Conservation (phyloP, 2,113 vertebrate genomes). For the Emydura subglobosa region DNA sequence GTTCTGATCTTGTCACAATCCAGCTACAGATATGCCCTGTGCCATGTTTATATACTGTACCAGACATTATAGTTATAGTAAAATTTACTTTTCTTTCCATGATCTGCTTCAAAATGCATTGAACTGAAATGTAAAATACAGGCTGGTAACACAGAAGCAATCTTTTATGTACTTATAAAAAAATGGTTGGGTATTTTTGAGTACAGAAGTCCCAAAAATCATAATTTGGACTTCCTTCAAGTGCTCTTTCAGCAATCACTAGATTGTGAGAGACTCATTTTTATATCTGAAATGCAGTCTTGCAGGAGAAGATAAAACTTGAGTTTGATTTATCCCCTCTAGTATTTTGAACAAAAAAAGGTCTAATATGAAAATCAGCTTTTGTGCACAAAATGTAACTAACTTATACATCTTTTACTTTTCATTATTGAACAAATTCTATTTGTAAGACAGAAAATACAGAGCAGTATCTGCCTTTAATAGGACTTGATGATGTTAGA, state of each 20-base stretch:
- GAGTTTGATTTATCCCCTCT: slow-evolving; percentile 14
- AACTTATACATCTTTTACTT: background rate
- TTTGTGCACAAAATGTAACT: slow-evolving; percentile 37
- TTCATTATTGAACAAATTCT: background rate
- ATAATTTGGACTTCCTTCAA: slow-evolving; percentile 23
- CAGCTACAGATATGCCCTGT: background rate
- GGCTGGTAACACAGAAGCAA: slow-evolving; percentile 50
- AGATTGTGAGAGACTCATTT: slow-evolving; percentile 47
- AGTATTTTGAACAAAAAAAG: slow-evolving; percentile 41
- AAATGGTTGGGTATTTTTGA: background rate
- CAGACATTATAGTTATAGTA: background rate
- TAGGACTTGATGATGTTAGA: background rate
- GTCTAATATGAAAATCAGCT: slow-evolving; percentile 41
- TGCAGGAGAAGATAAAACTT: slow-evolving; percentile 24
- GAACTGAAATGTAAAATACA: slow-evolving; percentile 58
- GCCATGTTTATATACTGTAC: background rate
- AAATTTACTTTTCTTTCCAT: slow-evolving; percentile 49
- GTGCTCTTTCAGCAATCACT: slow-evolving; percentile 41
- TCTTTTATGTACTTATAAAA: slow-evolving; percentile 30
- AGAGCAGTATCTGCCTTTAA: background rate
- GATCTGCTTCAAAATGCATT: slow-evolving; percentile 69
- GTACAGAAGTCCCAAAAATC: background rate
- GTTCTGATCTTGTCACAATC: background rate
- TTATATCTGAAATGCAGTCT: slow-evolving; percentile 29
- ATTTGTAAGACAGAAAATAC: background rate